These are phyloP conservation scores for Gobius niger DNA, from an alignment of 2,113 vertebrate species.

Conservation along the genomic window DNA sequence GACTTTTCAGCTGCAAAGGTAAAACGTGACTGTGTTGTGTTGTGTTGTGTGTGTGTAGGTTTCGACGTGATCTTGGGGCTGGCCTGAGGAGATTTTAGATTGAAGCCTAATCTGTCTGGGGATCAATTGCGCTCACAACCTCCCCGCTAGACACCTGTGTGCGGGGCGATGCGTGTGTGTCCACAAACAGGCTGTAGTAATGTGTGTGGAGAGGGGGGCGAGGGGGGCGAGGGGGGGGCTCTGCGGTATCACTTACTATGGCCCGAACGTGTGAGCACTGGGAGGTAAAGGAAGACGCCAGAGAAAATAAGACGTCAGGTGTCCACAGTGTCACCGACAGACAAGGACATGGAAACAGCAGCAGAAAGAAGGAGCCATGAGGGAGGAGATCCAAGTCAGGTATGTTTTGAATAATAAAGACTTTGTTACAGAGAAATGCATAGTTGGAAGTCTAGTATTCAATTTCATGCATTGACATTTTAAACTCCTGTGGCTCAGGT, in stretches of 20 bases:
- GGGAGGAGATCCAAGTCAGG: not conserved
- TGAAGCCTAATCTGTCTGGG: constrained; percentile 71
- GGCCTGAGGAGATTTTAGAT: constrained; percentile 69
- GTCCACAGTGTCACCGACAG: constrained; percentile 42
- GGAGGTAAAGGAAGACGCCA: constrained; percentile 7
- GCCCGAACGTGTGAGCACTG: constrained; percentile 1
- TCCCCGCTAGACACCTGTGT: constrained; percentile 46
- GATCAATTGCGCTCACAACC: constrained; percentile 66
- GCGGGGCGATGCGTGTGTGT: constrained; percentile 13
- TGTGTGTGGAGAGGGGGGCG: constrained; percentile 44
- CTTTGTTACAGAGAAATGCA: no score
- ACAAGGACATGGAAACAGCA: constrained; percentile 43
- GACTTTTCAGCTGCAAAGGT: constrained; percentile 35
- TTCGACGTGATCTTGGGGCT: constrained; percentile 42
- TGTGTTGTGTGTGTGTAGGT: constrained; percentile 17
- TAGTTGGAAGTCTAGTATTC: no score
- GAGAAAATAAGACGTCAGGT: constrained; percentile 50
- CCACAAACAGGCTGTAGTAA: constrained; percentile 23
- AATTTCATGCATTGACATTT: no score
- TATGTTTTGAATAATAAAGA: no score
- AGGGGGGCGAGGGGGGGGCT: constrained; percentile 20
- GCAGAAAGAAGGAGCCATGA: constrained; percentile 7
- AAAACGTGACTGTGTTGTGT: constrained; percentile 7
- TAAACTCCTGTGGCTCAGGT: no score
- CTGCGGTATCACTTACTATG: constrained; percentile 40